These are phyloP conservation scores for Campoplex capitator DNA, from an alignment of 2,888 invertebrate genomes.

Conservation along the genomic window DNA sequence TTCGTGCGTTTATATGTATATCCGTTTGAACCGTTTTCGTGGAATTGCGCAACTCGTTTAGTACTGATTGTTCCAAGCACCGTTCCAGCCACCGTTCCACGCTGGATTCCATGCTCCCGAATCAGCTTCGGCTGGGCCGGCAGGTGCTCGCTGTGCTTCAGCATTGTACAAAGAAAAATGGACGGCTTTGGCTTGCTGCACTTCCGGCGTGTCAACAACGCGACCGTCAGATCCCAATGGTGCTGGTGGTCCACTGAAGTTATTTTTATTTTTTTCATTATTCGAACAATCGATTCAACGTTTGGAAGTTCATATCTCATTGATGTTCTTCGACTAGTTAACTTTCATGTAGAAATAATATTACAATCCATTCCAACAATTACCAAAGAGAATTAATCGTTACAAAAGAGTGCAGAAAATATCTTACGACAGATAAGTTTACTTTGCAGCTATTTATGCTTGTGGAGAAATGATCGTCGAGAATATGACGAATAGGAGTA, in stretches of 20 bases:
- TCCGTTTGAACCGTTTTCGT: constrained; percentile 13
- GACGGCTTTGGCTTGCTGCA: constrained; percentile 82
- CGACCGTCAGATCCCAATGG: constrained; percentile 82
- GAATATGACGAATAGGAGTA: not conserved
- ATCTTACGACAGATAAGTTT: not conserved
- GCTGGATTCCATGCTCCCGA: constrained; percentile 76
- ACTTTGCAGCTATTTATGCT: not conserved
- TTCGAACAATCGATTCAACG: not conserved
- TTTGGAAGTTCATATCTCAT: not conserved
- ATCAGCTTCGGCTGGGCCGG: constrained; percentile 74
- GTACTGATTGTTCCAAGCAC: constrained; percentile 72
- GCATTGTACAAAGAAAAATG: constrained; percentile 82
- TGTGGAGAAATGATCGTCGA: not conserved
- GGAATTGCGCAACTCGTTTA: constrained; percentile 38
- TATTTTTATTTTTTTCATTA: constrained; percentile 1
- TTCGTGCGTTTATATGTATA: constrained; percentile 9
- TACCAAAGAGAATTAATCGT: not conserved
- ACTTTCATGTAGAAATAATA: not conserved
- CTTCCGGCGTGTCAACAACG: constrained; percentile 83
- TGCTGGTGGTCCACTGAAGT: constrained; percentile 81
- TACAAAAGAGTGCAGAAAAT: not conserved
- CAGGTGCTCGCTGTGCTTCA: constrained; percentile 75
- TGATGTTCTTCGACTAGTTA: too few species aligned
- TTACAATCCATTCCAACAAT: not conserved
- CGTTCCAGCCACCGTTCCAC: constrained; percentile 72